Base-by-base conservation (phyloP, 2,888 invertebrate genomes). In the Chalcosyrphus nemorum region DNA sequence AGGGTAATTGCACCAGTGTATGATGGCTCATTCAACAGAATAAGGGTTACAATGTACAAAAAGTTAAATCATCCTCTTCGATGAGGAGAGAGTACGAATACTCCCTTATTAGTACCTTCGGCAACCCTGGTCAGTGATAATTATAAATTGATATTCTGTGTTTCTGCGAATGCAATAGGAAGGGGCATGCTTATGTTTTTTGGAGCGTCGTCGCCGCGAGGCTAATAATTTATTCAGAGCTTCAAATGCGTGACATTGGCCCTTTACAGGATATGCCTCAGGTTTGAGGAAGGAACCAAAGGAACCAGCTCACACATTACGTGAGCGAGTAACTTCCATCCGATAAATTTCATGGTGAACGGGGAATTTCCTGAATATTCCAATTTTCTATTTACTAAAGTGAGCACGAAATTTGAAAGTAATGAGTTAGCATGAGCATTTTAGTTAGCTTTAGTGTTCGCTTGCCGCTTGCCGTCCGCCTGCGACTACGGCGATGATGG, bases 91-190 rank as follows among this genome's bases (percentile, higher is more conserved):
- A n/a, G n/a, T n/a, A n/a, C n/a, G n/a, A n/a, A n/a, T n/a, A n/a
- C n/a, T n/a, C n/a, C n/a, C n/a, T n/a, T n/a, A n/a, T n/a, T n/a
- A n/a, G n/a, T n/a, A n/a, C n/a, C n/a, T n/a, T n/a, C n/a, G n/a
- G n/a, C n/a, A n/a, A n/a, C n/a, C n/a, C n/a, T n/a, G n/a, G n/a
- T n/a, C n/a, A n/a, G n/a, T n/a, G n/a, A n/a, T n/a, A 68, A 68
- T 68, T 54, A 68, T 54, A 68, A 68, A 56, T 56, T 68, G 47
- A 47, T 63, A 63, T 35, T 63, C 63, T 21, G 54, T 57, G 17
- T 35, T 57, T 35, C 43, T 70, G 27, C 15, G 19, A 19, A 29
- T 47, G 21, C 35, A 35, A 7, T n/a, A 7, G 5, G 45, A 19
- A 11, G 1, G 27, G 17, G 27, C 27, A 17, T 6, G 13, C 17